Percentiles rank a stretch among this genome's conserved stretches.
phyloP scores from a whole-genome alignment of 1,140 invertebrate genomes.

The Pachyrhynchus sulphureomaculatus region DNA sequence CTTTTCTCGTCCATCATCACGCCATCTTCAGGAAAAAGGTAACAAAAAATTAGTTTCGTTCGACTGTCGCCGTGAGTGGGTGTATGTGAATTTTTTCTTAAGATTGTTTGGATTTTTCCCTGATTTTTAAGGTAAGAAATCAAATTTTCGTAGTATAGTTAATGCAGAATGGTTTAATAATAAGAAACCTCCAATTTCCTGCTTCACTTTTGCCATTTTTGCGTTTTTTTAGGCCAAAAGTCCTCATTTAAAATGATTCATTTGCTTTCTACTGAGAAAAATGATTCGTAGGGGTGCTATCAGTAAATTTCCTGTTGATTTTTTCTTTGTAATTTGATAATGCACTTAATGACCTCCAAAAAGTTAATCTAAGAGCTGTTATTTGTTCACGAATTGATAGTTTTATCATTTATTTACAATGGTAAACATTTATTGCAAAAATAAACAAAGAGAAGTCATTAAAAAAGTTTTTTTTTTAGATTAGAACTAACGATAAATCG shows the following conservation, averaged over 20 bases:
- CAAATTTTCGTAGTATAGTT: neutral
- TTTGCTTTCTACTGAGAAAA: neutral
- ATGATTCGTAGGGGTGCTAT: slow-evolving; percentile 17
- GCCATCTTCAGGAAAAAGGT: slow-evolving; percentile 18
- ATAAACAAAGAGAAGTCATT: too few species aligned
- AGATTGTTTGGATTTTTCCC: slow-evolving; percentile 15
- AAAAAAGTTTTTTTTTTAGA: too few species aligned
- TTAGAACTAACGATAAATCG: too few species aligned
- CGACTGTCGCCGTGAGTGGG: slow-evolving; percentile 16
- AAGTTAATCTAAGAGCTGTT: too few species aligned
- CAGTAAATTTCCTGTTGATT: neutral
- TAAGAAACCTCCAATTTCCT: neutral
- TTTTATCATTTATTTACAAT: too few species aligned
- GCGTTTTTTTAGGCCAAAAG: neutral
- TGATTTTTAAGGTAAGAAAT: slow-evolving; percentile 14
- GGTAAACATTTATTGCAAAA: too few species aligned
- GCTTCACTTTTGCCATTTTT: neutral
- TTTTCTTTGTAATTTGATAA: too few species aligned
- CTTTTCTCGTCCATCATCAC: slow-evolving; percentile 11
- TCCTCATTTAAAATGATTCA: slow-evolving; percentile 16
- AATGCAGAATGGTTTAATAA: neutral
- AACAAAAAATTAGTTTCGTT: slow-evolving; percentile 18
- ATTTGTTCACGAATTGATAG: too few species aligned
- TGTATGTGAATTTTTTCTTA: slow-evolving; percentile 23
- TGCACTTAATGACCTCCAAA: too few species aligned